Evolutionary conservation across 2,113 vertebrate genomes (phyloP), one percentile per base, ranked within the genome.

Genomic region (Corvus moneduloides): DNA sequence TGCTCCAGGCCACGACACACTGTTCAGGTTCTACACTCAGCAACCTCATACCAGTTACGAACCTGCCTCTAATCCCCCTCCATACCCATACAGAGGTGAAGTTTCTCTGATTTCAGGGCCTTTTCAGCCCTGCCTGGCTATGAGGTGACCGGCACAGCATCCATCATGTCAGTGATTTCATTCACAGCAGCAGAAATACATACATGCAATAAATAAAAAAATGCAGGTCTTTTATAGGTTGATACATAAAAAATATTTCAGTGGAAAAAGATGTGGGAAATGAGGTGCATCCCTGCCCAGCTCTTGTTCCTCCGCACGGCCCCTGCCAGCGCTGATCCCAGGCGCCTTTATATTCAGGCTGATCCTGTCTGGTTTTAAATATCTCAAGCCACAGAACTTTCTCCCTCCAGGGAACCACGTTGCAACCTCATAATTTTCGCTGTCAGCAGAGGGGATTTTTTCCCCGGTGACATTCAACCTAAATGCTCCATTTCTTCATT

Each of bases 391-490:
- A 83, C 83, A 90, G 93, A 90, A 93, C 94, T 89, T 93, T 88
- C 66, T 84, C 61, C 82, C 93, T 86, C 92, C 85, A 81, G 90
- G 94, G 82, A 94, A 80, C 75, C 44, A 86, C 6, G 1, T 94
- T 5, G 9, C 88, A 93, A 88, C 33, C 68, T 96, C 94, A 88
- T 96, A 90, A 95, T 96, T 96, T 93, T 93, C 1, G 6, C 85
- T 96, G 96, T 93, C 95, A 90, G 90, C 89, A 96, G 86, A 96
- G 93, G 93, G 86, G 88, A 86, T 95, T 95, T 95, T 94, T 97
- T 78, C 89, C 94, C 94, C 88, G 78, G 91, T 88, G 92, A 96
- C 93, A 95, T 96, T 95, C 92, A 92, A 93, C 93, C 92, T 93
- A 94, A 94, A 96, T 64, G 83, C 94, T 96, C 85, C 79, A 68